These are phyloP conservation scores for Latrodectus elegans DNA, from an alignment of 2,888 invertebrate species.

Conservation along the genomic window DNA sequence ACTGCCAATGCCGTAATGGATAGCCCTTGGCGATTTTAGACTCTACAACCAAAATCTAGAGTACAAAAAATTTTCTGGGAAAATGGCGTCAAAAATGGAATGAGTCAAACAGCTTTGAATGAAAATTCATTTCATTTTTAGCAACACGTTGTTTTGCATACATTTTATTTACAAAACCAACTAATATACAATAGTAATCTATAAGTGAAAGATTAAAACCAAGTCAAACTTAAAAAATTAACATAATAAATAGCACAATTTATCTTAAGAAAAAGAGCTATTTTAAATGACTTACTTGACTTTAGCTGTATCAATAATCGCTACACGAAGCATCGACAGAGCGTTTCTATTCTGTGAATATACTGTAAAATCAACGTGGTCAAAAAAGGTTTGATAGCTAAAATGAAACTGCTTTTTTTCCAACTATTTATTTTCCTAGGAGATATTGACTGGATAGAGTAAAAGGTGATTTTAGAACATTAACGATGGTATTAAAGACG, in stretches of 20 bases:
- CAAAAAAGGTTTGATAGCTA: slow-evolving; percentile 7
- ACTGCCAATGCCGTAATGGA: slow-evolving; percentile 63
- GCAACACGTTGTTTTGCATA: background rate
- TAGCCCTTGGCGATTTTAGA: slow-evolving; percentile 67
- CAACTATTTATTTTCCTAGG: slow-evolving; percentile 27
- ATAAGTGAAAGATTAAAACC: too few species aligned
- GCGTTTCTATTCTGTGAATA: slow-evolving; percentile 53
- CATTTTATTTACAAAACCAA: too few species aligned
- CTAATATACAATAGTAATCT: too few species aligned
- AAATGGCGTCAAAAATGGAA: slow-evolving; percentile 15
- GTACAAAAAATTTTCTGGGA: slow-evolving; percentile 15
- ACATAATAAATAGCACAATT: too few species aligned
- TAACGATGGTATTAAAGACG: slow-evolving; percentile 44
- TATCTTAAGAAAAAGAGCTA: too few species aligned
- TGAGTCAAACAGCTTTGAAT: slow-evolving; percentile 8
- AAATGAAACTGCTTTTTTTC: slow-evolving; percentile 20
- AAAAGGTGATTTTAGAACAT: slow-evolving; percentile 14
- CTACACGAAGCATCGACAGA: slow-evolving; percentile 29
- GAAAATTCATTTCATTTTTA: slow-evolving; percentile 6
- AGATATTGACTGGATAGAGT: slow-evolving; percentile 27
- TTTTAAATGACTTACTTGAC: slow-evolving; percentile 19
- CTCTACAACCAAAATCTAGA: slow-evolving; percentile 43
- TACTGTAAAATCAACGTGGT: slow-evolving; percentile 52
- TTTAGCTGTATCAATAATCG: background rate
- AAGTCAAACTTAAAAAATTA: too few species aligned